Conservation (phyloP, 2,888 invertebrate genomes). For the Abrostola tripartita region DNA sequence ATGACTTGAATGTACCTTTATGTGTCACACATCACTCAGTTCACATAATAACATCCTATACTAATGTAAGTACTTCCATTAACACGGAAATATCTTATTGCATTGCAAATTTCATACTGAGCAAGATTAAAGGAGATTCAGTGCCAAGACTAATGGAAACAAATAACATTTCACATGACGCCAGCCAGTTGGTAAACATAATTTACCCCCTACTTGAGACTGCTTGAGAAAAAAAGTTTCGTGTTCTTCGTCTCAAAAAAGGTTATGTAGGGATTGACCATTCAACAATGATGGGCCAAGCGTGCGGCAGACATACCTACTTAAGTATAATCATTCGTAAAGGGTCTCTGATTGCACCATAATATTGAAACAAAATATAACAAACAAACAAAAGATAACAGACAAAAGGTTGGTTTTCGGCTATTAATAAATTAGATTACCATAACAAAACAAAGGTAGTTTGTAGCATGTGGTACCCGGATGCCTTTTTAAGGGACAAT, state of each 20-base stretch:
- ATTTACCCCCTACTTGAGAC: neutral
- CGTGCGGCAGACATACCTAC: no score
- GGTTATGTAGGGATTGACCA: no score
- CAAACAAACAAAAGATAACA: no score
- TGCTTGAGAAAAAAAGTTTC: neutral
- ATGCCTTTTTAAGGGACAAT: no score
- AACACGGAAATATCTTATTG: constrained; percentile 1
- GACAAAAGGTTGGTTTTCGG: no score
- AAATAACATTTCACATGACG: constrained; percentile 7
- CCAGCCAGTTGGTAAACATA: neutral
- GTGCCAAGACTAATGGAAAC: constrained; percentile 20
- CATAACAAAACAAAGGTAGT: no score
- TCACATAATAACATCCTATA: constrained; percentile 1
- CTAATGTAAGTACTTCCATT: neutral
- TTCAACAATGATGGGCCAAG: no score
- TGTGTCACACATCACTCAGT: constrained; percentile 1
- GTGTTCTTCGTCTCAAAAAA: neutral
- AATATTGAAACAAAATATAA: no score
- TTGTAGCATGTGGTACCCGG: no score
- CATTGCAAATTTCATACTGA: constrained; percentile 12
- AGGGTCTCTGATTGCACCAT: no score
- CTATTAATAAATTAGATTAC: no score
- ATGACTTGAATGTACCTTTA: neutral
- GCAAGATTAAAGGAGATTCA: constrained; percentile 18
- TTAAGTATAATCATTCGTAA: no score